These are phyloP conservation scores for Sylvia borin DNA, from an alignment of 2,797 vertebrate species.

Conservation along the genomic window DNA sequence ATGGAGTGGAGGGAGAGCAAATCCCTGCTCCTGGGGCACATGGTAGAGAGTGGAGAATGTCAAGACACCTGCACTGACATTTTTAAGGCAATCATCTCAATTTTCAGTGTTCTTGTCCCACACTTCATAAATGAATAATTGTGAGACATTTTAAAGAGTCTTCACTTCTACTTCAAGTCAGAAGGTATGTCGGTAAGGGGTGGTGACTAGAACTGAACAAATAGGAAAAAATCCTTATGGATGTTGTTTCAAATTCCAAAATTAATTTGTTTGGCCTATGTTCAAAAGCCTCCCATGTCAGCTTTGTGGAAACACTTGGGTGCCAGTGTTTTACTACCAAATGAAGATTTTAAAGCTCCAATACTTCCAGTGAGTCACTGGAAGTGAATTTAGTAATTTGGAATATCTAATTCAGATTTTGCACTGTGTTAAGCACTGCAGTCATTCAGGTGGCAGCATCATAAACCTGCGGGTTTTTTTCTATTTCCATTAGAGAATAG, in stretches of 20 bases:
- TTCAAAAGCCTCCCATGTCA: conserved; percentile 8
- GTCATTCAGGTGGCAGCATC: not conserved
- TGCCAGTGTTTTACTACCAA: conserved; percentile 40
- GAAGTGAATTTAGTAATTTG: conserved; percentile 33
- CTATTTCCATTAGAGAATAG: not conserved
- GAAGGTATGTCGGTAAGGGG: conserved; percentile 13
- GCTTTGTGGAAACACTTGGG: conserved; percentile 27
- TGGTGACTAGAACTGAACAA: conserved; percentile 15
- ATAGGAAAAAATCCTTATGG: conserved; percentile 43
- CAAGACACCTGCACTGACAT: conserved; percentile 19
- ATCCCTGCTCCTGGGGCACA: not conserved
- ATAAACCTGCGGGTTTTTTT: not conserved
- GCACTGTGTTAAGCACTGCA: not conserved
- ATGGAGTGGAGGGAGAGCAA: not conserved
- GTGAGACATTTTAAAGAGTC: not conserved
- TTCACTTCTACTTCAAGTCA: not conserved
- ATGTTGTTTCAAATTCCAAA: conserved; percentile 56
- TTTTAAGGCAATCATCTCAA: conserved; percentile 21
- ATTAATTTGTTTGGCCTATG: conserved; percentile 25
- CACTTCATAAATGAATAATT: conserved; percentile 29
- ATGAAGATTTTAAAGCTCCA: conserved; percentile 20
- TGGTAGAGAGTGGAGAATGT: not conserved
- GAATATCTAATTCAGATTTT: not conserved
- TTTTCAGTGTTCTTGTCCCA: conserved; percentile 16
- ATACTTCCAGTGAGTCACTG: conserved; percentile 30